Percentiles rank a stretch among this genome's conserved stretches.
Evolutionary conservation across 1,140 invertebrate genomes (phyloP).

Genomic region (Pseudomyrmex flavicornis): DNA sequence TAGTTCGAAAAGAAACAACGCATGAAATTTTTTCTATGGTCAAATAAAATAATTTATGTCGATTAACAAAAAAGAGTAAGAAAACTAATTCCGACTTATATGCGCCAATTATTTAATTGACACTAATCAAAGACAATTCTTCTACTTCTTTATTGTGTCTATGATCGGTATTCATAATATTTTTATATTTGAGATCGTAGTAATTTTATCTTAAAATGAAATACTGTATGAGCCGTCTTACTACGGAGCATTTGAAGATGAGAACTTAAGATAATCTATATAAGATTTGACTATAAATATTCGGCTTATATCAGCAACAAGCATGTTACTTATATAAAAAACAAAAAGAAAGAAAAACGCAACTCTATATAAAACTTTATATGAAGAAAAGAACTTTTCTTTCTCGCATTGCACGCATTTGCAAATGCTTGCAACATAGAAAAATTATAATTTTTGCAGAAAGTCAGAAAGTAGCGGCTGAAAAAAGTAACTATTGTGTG

Average conservation of each 20-base stretch:
- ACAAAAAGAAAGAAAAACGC: background rate
- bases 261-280: no score
- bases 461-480: background rate
- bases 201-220: no score
- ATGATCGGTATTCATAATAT: no score
- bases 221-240: no score
- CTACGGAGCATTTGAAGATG: no score
- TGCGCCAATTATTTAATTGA: slow-evolving; percentile 37
- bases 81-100: background rate
- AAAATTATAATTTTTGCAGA: slow-evolving; percentile 24
- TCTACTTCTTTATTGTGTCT: no score
- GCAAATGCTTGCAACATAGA: slow-evolving; percentile 4
- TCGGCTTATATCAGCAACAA: no score
- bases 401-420: slow-evolving; percentile 4
- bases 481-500: background rate
- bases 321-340: no score
- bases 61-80: background rate
- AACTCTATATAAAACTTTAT: background rate
- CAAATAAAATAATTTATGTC: background rate
- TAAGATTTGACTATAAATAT: no score
- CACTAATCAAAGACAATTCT: background rate
- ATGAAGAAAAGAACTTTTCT: background rate
- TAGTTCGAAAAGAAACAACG: no score
- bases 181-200: no score
- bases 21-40: no score